phyloP scores from a whole-genome alignment of 2,797 vertebrate species.

The Takifugu ocellatus region DNA sequence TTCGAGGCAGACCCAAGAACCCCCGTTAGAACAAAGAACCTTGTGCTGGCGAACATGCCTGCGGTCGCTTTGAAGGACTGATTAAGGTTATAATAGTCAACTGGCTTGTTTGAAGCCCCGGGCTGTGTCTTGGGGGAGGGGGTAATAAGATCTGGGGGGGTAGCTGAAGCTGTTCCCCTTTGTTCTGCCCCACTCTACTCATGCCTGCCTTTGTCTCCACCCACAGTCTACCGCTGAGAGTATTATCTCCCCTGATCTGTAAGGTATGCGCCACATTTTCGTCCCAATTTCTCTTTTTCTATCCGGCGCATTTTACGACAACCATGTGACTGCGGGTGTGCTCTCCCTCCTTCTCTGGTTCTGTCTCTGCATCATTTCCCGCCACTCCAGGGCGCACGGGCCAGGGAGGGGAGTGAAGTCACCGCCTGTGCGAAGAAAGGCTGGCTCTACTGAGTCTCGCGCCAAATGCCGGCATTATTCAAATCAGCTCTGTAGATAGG shows the following conservation, averaged over 20 bases:
- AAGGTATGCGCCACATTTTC: constrained; percentile 20
- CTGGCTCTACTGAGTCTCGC: constrained; percentile 50
- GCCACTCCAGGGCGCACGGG: constrained; percentile 56
- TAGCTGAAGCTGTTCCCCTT: constrained; percentile 59
- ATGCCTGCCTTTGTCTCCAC: constrained; percentile 69
- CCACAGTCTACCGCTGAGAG: constrained; percentile 56
- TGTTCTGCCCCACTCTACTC: constrained; percentile 67
- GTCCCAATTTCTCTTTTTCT: constrained; percentile 13
- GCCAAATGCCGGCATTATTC: constrained; percentile 72
- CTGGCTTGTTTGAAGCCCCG: constrained; percentile 51
- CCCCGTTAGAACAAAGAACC: constrained; percentile 53
- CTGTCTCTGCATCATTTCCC: constrained; percentile 56
- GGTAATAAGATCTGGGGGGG: constrained; percentile 44
- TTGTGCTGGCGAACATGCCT: constrained; percentile 46
- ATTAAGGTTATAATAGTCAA: constrained; percentile 69
- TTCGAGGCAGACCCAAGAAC: constrained; percentile 24
- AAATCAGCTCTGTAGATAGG: constrained; percentile 72
- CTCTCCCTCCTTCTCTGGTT: constrained; percentile 1
- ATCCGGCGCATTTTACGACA: constrained; percentile 31
- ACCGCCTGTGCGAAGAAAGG: constrained; percentile 61
- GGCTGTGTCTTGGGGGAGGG: constrained; percentile 47
- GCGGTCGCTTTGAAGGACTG: constrained; percentile 61
- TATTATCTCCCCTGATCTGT: constrained; percentile 59
- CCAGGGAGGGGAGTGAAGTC: constrained; percentile 37
- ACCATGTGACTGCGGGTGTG: constrained; percentile 24